Conservation (phyloP, 2,888 invertebrate genomes). For the Pachymerium ferrugineum region DNA sequence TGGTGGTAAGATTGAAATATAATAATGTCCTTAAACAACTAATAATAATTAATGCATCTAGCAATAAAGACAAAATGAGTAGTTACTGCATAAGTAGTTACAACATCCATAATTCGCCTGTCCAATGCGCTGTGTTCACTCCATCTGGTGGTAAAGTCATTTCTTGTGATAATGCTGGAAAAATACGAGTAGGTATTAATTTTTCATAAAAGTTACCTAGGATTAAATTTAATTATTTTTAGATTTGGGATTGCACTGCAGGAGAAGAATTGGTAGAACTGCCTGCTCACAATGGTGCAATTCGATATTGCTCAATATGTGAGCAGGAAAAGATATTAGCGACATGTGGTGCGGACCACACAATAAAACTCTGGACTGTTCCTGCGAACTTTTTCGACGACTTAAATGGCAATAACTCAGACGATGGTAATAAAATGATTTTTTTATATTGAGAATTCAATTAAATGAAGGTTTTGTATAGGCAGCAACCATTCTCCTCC, state of each 20-base stretch:
- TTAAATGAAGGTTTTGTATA: no score
- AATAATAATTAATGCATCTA: background rate
- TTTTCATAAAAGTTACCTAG: no score
- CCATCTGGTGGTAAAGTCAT: background rate
- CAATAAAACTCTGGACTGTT: background rate
- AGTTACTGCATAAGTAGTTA: background rate
- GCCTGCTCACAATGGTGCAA: background rate
- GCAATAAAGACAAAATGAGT: background rate
- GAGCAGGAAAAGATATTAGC: background rate
- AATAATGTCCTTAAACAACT: background rate
- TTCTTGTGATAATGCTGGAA: background rate
- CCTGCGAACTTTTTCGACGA: background rate
- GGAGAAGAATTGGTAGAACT: background rate
- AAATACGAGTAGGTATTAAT: background rate
- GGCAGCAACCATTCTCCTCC: background rate
- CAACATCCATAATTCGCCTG: background rate
- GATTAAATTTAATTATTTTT: background rate
- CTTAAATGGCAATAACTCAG: constrained; percentile 1
- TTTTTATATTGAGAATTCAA: no score
- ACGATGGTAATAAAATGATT: background rate
- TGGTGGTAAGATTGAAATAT: background rate
- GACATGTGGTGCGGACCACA: background rate
- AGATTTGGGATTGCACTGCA: background rate
- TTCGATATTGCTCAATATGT: background rate
- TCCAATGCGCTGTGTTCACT: background rate